Evolutionary conservation across 2,797 vertebrate genomes (phyloP), one percentile per base, ranked within the genome.

Genomic region (Microctenopoma steveboyesi): DNA sequence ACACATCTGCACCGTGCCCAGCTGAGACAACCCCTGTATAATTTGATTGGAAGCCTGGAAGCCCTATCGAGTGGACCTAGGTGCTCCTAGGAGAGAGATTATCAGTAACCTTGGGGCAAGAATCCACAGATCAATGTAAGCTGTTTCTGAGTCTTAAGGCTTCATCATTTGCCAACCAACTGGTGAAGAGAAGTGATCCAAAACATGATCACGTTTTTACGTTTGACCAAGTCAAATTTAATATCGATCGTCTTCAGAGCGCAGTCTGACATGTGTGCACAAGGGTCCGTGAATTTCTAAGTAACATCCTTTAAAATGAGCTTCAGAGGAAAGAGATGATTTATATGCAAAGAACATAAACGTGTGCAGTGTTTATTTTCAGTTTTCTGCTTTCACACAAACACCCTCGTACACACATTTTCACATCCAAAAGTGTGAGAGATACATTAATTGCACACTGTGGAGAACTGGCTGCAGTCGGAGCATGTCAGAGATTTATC

Each of bases 171-270:
- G 70, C 74, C 53, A 52, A 42, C 50, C 76, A 69, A 76, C 69
- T 79, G 81, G 87, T 83, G 76, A 78, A 67, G 78, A 66, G 72
- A 87, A 79, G 73, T 62, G 79, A 89, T 83, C 74, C 73, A 54
- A 85, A 79, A 81, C 74, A 60, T 81, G 27, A 80, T 79, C 68
- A 59, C 4, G 10, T 76, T 80, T 76, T 73, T 40, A 78, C 7
- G 15, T 74, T 46, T 8, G n/a, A 49, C 40, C 2, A 4, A 65
- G 54, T 69, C 25, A 54, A 86, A 83, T 79, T 76, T 76, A 43
- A 12, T 66, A 86, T 87, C 0, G 74, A 89, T 82, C 67, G 13
- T 48, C 65, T 12, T 37, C 54, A 18, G 47, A 8, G 33, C 8
- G 22, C 59, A 7, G 27, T 35, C 8, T 18, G 13, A 7, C 47